These are phyloP conservation scores for Procambarus clarkii DNA, from an alignment of 1,140 invertebrate species.

Conservation along the genomic window DNA sequence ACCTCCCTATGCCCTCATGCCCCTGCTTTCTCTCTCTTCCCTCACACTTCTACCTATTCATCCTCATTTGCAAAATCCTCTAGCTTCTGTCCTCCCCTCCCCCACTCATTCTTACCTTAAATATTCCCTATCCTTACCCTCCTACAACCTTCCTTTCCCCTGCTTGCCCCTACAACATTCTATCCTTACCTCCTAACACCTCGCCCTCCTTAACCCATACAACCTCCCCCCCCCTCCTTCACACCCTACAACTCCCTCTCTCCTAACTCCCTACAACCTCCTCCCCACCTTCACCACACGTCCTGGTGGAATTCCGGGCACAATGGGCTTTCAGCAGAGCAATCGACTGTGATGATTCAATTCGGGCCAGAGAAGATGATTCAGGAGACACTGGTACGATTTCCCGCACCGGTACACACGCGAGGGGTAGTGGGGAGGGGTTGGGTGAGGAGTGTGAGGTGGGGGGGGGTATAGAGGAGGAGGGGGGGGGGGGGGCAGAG, in stretches of 20 bases:
- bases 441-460: background rate
- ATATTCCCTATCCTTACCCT: background rate
- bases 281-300: background rate
- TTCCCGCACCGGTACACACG: slow-evolving; percentile 22
- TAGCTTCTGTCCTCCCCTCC: too few species aligned
- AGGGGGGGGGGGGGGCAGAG: background rate
- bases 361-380: slow-evolving; percentile 40
- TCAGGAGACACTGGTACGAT: slow-evolving; percentile 23
- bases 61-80: too few species aligned
- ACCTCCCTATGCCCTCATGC: background rate
- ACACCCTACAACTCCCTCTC: too few species aligned
- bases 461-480: slow-evolving; percentile 1
- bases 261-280: background rate
- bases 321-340: slow-evolving; percentile 45
- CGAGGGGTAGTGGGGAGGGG: background rate
- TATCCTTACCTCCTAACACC: background rate
- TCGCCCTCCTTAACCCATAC: background rate
- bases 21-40: background rate
- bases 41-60: background rate
- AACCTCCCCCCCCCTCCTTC: too few species aligned
- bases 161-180: background rate
- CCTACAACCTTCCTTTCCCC: background rate
- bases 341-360: slow-evolving; percentile 59
- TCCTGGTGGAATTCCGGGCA: slow-evolving; percentile 21
- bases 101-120: too few species aligned